Evolutionary conservation across 1,140 invertebrate genomes (phyloP).

Genomic region (Rhopalosiphum padi): DNA sequence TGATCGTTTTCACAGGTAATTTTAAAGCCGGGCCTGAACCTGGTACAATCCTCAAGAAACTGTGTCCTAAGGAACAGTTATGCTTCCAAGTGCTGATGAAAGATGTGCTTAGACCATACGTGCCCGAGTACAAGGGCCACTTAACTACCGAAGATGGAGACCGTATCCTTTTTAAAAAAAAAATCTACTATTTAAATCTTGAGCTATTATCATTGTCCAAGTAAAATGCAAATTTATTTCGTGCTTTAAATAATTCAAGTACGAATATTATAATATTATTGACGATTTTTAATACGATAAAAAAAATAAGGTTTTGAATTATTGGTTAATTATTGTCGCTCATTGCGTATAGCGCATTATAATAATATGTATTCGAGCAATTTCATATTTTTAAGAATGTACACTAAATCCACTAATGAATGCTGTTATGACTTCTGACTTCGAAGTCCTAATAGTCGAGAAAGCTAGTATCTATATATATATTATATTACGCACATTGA

Average conservation of each 20-base stretch:
- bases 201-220: not conserved
- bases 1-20: constrained; percentile 67
- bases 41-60: constrained; percentile 92
- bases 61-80: constrained; percentile 86
- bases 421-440: not conserved
- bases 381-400: not conserved
- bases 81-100: constrained; percentile 88
- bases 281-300: not conserved
- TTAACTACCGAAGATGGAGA: constrained; percentile 80
- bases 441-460: not conserved
- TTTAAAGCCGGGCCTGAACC: constrained; percentile 91
- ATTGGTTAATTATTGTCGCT: not conserved
- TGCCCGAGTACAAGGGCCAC: constrained; percentile 89
- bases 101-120: constrained; percentile 84
- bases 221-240: not conserved
- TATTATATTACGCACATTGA: not conserved
- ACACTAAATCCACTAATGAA: not conserved
- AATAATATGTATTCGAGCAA: not conserved
- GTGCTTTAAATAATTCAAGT: not conserved
- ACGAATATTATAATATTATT: not conserved
- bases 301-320: not conserved
- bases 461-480: not conserved
- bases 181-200: not conserved
- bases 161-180: constrained; percentile 68
- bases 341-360: not conserved